Evolutionary conservation across 2,888 invertebrate species (phyloP).

Genomic region (Chymomyza fuscimana): DNA sequence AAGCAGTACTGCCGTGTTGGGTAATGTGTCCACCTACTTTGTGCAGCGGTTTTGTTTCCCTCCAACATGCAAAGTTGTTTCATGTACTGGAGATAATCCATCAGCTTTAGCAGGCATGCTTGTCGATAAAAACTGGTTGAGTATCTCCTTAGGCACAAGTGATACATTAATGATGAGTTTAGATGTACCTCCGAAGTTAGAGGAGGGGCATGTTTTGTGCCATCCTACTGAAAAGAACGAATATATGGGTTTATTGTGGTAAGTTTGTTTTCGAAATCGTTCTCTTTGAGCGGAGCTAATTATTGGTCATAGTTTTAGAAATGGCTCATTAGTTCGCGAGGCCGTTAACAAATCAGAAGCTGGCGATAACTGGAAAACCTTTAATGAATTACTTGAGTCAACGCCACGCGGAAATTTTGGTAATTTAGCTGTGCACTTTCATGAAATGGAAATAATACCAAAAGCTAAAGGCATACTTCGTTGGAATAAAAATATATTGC

Average conservation of each 20-base stretch:
- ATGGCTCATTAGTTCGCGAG: slow-evolving; percentile 95
- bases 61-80: slow-evolving; percentile 88
- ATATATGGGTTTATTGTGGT: slow-evolving; percentile 95
- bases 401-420: slow-evolving; percentile 96
- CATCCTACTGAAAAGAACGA: slow-evolving; percentile 89
- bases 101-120: slow-evolving; percentile 92
- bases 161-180: slow-evolving; percentile 93
- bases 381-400: slow-evolving; percentile 88
- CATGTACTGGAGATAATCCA: slow-evolving; percentile 98
- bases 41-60: slow-evolving; percentile 92
- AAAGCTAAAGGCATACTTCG: slow-evolving; percentile 83
- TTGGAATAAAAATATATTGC: slow-evolving; percentile 83
- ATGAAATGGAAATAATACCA: slow-evolving; percentile 85
- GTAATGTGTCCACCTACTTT: slow-evolving; percentile 88
- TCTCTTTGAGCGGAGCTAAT: background rate
- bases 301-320: slow-evolving; percentile 85
- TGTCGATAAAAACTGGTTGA: slow-evolving; percentile 89
- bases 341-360: slow-evolving; percentile 87
- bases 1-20: slow-evolving; percentile 85
- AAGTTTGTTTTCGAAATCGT: slow-evolving; percentile 43
- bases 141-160: slow-evolving; percentile 95
- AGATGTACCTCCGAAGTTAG: slow-evolving; percentile 83
- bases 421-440: slow-evolving; percentile 84
- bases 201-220: slow-evolving; percentile 92
- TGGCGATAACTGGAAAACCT: slow-evolving; percentile 90